These are phyloP conservation scores for Gastrophysa polygoni DNA, from an alignment of 2,888 invertebrate genomes.

Conservation along the genomic window DNA sequence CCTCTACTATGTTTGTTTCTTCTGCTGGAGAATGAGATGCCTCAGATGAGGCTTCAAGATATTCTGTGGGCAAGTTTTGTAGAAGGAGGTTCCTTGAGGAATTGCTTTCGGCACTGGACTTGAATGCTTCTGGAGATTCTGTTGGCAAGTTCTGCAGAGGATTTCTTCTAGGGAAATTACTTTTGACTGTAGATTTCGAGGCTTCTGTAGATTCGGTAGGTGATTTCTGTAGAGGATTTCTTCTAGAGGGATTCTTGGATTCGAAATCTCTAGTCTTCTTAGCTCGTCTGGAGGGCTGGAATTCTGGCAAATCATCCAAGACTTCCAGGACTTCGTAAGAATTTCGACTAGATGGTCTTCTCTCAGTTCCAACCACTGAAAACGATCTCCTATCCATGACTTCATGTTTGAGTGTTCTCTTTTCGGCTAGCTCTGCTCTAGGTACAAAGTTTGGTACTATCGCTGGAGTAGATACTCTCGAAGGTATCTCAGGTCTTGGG, in stretches of 20 bases:
- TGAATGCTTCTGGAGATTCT: conserved; percentile 2
- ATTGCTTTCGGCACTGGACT: background rate
- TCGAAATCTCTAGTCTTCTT: conserved; percentile 50
- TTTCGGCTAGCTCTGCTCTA: background rate
- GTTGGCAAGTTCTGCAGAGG: background rate
- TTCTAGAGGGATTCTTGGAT: conserved; percentile 39
- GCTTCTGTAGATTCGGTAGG: conserved; percentile 6
- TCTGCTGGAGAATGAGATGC: conserved; percentile 10
- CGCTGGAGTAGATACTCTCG: background rate
- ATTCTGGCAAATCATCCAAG: conserved; percentile 51
- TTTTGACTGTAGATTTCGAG: background rate
- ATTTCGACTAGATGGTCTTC: conserved; percentile 21
- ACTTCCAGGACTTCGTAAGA: conserved; percentile 55
- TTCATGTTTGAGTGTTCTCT: background rate
- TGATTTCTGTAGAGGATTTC: conserved; percentile 2
- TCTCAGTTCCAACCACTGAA: conserved; percentile 4
- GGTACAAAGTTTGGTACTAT: background rate
- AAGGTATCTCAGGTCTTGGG: background rate
- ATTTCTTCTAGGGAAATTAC: conserved; percentile 28
- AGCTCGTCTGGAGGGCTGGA: conserved; percentile 38
- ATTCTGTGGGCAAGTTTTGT: too few species aligned
- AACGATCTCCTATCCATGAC: conserved; percentile 1
- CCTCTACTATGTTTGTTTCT: conserved; percentile 24
- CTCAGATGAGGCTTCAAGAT: background rate
- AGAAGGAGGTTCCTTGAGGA: too few species aligned